Percentiles rank a stretch among this genome's conserved stretches.
These are phyloP conservation scores for Ptychoptera contaminata DNA, from an alignment of 2,888 invertebrate species.

Conservation along the genomic window DNA sequence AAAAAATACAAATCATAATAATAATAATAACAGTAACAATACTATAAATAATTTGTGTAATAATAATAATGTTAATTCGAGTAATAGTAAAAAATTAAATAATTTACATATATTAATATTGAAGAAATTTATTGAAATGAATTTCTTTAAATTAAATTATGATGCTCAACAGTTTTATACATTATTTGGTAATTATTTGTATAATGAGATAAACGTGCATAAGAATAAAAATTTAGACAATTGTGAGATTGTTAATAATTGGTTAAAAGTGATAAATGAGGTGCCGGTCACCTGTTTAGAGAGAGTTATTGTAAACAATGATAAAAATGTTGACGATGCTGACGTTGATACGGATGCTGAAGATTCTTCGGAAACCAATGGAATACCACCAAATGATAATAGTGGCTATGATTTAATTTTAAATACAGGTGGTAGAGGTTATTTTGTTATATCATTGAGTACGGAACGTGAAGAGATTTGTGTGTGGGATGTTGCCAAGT, in stretches of 20 bases:
- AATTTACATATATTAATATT: slow-evolving; percentile 36
- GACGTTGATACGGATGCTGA: slow-evolving; percentile 28
- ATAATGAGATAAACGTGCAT: slow-evolving; percentile 22
- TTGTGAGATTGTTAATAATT: slow-evolving; percentile 23
- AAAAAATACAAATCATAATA: too few species aligned
- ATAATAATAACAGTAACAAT: too few species aligned
- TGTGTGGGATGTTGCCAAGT: slow-evolving; percentile 62
- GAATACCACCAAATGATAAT: slow-evolving; percentile 21
- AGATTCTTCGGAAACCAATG: slow-evolving; percentile 21
- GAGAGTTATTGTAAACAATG: slow-evolving; percentile 17
- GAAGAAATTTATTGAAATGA: slow-evolving; percentile 52
- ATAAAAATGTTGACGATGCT: slow-evolving; percentile 40
- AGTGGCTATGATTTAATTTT: slow-evolving; percentile 30
- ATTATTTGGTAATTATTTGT: slow-evolving; percentile 40
- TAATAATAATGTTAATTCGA: slow-evolving; percentile 14
- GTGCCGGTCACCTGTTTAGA: slow-evolving; percentile 33
- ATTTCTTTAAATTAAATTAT: slow-evolving; percentile 56
- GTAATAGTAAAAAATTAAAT: neutral
- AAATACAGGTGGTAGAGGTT: slow-evolving; percentile 36
- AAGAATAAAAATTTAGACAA: slow-evolving; percentile 14
- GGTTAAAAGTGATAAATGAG: slow-evolving; percentile 23
- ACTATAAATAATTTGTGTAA: slow-evolving; percentile 17
- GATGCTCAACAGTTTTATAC: slow-evolving; percentile 74
- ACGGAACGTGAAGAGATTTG: slow-evolving; percentile 60
- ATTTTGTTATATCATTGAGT: slow-evolving; percentile 59